Percentiles rank a stretch among this genome's conserved stretches.
Conservation (phyloP, 1,140 invertebrate genomes). For the Drosophila virilis region DNA sequence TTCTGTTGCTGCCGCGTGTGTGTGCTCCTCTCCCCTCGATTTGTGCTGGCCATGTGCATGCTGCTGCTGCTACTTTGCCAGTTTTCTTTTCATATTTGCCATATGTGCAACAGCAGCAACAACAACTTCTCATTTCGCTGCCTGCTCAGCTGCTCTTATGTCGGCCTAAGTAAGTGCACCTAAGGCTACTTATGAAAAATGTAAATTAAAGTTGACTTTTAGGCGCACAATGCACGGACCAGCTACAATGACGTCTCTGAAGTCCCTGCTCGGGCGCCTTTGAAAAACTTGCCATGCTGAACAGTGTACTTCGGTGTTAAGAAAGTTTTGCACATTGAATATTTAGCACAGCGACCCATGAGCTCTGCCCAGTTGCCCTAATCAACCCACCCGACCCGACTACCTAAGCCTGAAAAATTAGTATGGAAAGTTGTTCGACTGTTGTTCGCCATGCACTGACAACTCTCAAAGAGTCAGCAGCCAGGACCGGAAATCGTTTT, state of each 20-base stretch:
- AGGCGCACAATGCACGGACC: slow-evolving; percentile 52
- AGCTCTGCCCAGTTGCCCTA: neutral
- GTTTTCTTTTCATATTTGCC: slow-evolving; percentile 69
- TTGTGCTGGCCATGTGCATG: slow-evolving; percentile 32
- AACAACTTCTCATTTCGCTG: slow-evolving; percentile 49
- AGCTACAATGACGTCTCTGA: neutral
- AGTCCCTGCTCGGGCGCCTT: neutral
- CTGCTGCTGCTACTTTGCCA: slow-evolving; percentile 44
- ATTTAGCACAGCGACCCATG: slow-evolving; percentile 34
- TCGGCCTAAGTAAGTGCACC: slow-evolving; percentile 83
- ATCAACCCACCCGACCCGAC: too few species aligned
- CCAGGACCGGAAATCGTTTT: slow-evolving; percentile 72
- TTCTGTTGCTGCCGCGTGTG: slow-evolving; percentile 7
- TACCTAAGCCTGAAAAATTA: slow-evolving; percentile 21
- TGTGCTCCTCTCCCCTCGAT: neutral
- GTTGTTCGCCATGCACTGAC: slow-evolving; percentile 61
- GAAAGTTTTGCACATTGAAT: slow-evolving; percentile 65
- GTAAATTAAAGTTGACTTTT: slow-evolving; percentile 83
- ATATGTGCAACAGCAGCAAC: slow-evolving; percentile 29
- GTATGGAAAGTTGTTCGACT: slow-evolving; percentile 62
- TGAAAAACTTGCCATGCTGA: slow-evolving; percentile 25
- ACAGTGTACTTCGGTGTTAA: slow-evolving; percentile 33
- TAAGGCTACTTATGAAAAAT: slow-evolving; percentile 84
- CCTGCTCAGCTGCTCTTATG: slow-evolving; percentile 59
- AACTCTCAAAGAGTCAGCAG: slow-evolving; percentile 52